A percentile compares a stretch with the other conserved stretches of the same genome.
phyloP scores from a whole-genome alignment of 2,888 invertebrate species.

The Scaptomyza polygonia region DNA sequence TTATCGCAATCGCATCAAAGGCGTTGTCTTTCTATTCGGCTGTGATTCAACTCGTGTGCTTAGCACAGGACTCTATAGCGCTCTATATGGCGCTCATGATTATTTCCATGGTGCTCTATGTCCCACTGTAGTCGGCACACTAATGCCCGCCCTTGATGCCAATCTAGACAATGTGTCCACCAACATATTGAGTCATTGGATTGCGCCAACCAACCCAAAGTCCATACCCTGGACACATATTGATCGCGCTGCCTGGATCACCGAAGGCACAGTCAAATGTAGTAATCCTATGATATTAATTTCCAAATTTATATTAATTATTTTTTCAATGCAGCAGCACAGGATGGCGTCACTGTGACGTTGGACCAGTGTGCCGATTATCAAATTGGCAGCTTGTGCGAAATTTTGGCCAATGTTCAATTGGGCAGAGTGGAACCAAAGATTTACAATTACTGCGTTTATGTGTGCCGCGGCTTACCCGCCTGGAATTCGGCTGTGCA shows the following conservation, averaged over 20 bases:
- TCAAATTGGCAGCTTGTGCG: conserved; percentile 73
- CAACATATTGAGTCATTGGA: conserved; percentile 85
- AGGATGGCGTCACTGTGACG: conserved; percentile 9
- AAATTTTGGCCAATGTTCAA: conserved; percentile 70
- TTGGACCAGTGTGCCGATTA: conserved; percentile 51
- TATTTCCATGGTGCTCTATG: conserved; percentile 84
- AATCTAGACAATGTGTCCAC: conserved; percentile 85
- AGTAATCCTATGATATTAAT: neutral
- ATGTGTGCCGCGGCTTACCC: conserved; percentile 79
- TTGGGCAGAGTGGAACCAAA: conserved; percentile 67
- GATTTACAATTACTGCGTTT: conserved; percentile 76
- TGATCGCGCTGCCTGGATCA: conserved; percentile 84
- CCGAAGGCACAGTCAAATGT: conserved; percentile 79
- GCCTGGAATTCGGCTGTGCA: conserved; percentile 78
- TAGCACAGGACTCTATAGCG: conserved; percentile 84
- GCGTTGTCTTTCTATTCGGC: conserved; percentile 88
- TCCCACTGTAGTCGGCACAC: conserved; percentile 85
- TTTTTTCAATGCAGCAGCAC: conserved; percentile 9
- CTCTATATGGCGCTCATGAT: conserved; percentile 84
- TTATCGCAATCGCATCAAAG: conserved; percentile 85
- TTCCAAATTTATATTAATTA: neutral
- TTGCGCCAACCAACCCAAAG: conserved; percentile 79
- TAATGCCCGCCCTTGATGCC: conserved; percentile 85
- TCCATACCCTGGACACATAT: conserved; percentile 85
- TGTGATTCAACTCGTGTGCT: conserved; percentile 86